Evolutionary conservation across 2,888 invertebrate species (phyloP).

Genomic region (Torymus texanus): DNA sequence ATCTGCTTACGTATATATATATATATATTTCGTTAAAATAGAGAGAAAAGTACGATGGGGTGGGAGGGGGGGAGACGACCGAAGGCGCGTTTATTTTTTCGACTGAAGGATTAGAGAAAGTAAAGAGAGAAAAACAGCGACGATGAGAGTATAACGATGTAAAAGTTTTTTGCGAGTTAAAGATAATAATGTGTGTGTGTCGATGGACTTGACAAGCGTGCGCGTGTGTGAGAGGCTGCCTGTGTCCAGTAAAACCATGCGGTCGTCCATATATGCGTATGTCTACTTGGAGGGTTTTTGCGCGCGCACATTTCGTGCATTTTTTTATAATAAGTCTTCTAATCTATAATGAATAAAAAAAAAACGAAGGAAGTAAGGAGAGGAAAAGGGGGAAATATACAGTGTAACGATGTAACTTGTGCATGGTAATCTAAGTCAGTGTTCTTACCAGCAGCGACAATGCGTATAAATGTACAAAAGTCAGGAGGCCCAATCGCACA

Average conservation of each 20-base stretch:
- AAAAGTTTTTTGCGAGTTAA: conserved; percentile 36
- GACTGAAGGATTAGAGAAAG: conserved; percentile 1
- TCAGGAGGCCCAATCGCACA: conserved; percentile 62
- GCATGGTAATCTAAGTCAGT: conserved; percentile 58
- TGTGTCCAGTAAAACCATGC: too few relatives aligned
- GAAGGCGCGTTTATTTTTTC: conserved; percentile 26
- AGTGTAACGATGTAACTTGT: conserved; percentile 28
- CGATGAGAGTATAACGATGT: conserved; percentile 22
- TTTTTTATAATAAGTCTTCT: conserved; percentile 38
- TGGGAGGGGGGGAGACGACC: neutral
- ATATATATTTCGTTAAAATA: conserved; percentile 31
- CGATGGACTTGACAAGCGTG: too few relatives aligned
- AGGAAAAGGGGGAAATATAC: conserved; percentile 24
- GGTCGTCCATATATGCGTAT: neutral
- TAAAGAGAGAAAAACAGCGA: too few relatives aligned
- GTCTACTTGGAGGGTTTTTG: conserved; percentile 19
- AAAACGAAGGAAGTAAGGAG: conserved; percentile 7
- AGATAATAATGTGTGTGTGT: too few relatives aligned
- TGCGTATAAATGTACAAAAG: conserved; percentile 67
- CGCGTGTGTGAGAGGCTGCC: too few relatives aligned
- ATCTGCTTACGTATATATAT: conserved; percentile 29
- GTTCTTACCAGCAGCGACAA: conserved; percentile 73
- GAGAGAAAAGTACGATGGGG: conserved; percentile 3
- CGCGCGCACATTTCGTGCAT: conserved; percentile 27
- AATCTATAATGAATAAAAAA: conserved; percentile 18